phyloP scores from a whole-genome alignment of 2,888 invertebrate genomes.

The Lottia gigantea region DNA sequence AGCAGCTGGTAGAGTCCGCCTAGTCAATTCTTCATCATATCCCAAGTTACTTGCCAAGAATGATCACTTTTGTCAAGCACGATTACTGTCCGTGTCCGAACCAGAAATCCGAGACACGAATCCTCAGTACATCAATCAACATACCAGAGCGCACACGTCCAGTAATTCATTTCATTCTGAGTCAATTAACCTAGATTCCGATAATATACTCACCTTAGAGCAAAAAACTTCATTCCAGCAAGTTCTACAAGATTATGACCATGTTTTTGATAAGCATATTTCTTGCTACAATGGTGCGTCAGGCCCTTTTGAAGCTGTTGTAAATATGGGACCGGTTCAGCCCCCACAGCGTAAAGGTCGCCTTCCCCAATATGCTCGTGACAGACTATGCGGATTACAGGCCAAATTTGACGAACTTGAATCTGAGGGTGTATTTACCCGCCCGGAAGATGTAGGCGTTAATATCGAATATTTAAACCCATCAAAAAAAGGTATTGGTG shows the following conservation, averaged over 20 bases:
- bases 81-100: background rate
- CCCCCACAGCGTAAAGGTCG: constrained; percentile 42
- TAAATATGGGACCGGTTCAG: too few species aligned
- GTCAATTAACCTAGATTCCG: constrained; percentile 25
- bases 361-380: constrained; percentile 37
- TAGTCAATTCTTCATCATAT: background rate
- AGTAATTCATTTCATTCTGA: constrained; percentile 18
- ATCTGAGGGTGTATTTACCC: constrained; percentile 36
- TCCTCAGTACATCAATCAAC: too few species aligned
- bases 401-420: constrained; percentile 41
- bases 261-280: constrained; percentile 33
- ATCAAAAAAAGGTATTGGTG: too few species aligned
- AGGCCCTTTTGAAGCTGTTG: constrained; percentile 33
- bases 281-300: constrained; percentile 35
- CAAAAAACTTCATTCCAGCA: constrained; percentile 15
- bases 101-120: too few species aligned
- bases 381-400: constrained; percentile 35
- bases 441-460: constrained; percentile 32
- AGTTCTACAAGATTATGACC: constrained; percentile 21
- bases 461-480: constrained; percentile 43
- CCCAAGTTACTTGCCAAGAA: background rate
- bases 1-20: background rate
- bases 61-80: background rate
- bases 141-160: too few species aligned
- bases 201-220: constrained; percentile 21